Evolutionary conservation across 2,797 vertebrate species (phyloP).

Genomic region (Cynopterus sphinx): DNA sequence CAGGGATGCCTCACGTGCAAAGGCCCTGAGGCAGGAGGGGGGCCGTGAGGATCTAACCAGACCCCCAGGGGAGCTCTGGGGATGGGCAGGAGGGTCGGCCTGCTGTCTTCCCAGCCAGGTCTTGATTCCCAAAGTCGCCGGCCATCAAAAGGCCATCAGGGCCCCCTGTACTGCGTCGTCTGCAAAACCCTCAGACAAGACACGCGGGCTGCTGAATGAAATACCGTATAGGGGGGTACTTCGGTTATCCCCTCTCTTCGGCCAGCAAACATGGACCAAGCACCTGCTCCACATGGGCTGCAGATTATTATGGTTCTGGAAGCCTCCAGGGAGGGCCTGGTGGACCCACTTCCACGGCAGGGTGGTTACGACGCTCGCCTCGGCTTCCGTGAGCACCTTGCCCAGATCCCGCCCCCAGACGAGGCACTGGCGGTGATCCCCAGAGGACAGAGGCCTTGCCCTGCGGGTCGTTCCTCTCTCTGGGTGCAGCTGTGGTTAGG

Average conservation of each 20-base stretch:
- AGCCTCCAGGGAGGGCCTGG: background rate
- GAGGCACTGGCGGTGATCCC: background rate
- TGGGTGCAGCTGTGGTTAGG: background rate
- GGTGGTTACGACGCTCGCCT: background rate
- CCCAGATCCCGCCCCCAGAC: background rate
- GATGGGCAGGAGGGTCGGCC: background rate
- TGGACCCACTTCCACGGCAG: accelerated
- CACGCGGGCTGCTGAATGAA: background rate
- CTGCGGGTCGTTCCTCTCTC: background rate
- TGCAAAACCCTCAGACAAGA: background rate
- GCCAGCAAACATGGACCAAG: background rate
- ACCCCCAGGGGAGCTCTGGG: background rate
- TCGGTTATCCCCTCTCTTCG: background rate
- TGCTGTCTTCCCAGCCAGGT: background rate
- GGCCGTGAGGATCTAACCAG: background rate
- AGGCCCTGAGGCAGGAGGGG: background rate
- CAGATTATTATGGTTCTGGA: background rate
- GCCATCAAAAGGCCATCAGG: background rate
- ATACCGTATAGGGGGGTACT: background rate
- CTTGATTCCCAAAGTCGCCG: background rate
- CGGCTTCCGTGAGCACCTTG: background rate
- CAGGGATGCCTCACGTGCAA: background rate
- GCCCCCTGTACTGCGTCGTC: accelerated
- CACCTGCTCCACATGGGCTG: background rate
- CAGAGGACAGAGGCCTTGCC: background rate